Conservation (phyloP, 2,113 vertebrate genomes). For the Burhinus bistriatus region DNA sequence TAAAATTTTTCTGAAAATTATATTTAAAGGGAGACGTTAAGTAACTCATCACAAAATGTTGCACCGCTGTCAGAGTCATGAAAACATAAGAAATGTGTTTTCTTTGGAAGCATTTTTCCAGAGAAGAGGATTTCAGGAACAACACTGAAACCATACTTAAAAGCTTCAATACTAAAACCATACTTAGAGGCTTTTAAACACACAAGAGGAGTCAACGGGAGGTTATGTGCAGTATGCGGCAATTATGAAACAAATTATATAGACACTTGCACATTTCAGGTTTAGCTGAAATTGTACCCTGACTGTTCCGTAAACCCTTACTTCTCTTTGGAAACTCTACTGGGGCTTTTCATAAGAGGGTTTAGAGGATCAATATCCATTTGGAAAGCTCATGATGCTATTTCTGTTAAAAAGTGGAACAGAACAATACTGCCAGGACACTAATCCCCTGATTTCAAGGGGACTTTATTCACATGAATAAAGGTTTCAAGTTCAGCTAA, state of each 20-base stretch:
- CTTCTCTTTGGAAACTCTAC: slow-evolving; percentile 16
- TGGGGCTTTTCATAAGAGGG: slow-evolving; percentile 32
- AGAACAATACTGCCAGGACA: slow-evolving; percentile 13
- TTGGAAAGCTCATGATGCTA: slow-evolving; percentile 44
- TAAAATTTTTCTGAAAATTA: not conserved
- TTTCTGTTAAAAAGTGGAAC: slow-evolving; percentile 49
- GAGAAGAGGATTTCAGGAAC: not conserved
- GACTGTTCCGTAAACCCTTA: not conserved
- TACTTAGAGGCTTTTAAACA: not conserved
- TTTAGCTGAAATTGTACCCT: slow-evolving; percentile 48
- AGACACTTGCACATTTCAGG: slow-evolving; percentile 17
- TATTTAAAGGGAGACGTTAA: not conserved
- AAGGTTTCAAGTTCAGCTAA: not conserved
- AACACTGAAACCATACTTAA: not conserved
- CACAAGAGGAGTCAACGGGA: slow-evolving; percentile 7
- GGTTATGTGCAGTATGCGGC: not conserved
- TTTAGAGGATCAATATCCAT: slow-evolving; percentile 45
- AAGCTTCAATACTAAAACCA: not conserved
- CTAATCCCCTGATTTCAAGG: slow-evolving; percentile 43
- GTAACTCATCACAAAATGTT: not conserved
- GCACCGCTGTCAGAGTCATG: not conserved
- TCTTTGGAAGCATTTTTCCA: not conserved
- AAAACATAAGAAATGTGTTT: not conserved
- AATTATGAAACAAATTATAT: slow-evolving; percentile 38
- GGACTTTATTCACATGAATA: slow-evolving; percentile 4